Conservation (phyloP, 1,140 invertebrate species). For the Chrysomallon squamiferum region DNA sequence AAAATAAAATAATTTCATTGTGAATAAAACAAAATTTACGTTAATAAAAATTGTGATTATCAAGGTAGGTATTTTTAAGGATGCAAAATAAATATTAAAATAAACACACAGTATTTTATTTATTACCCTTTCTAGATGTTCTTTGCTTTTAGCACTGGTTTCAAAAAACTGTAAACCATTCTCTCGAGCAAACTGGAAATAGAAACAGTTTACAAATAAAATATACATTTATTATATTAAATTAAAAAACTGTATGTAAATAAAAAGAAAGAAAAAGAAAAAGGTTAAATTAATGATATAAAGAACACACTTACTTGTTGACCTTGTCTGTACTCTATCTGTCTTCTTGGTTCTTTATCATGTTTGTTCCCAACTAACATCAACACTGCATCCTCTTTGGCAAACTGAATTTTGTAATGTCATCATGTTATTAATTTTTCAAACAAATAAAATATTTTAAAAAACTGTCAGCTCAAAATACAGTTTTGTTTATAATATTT, state of each 20-base stretch:
- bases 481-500: too few species aligned
- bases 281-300: background rate
- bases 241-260: too few species aligned
- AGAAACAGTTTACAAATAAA: background rate
- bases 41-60: too few species aligned
- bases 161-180: slow-evolving; percentile 9
- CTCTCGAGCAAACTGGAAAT: slow-evolving; percentile 10
- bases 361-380: slow-evolving; percentile 12
- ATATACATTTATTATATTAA: too few species aligned
- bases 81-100: too few species aligned
- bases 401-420: slow-evolving; percentile 4
- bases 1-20: too few species aligned
- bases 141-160: slow-evolving; percentile 11
- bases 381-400: slow-evolving; percentile 12
- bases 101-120: too few species aligned
- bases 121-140: slow-evolving; percentile 11
- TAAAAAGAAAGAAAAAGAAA: background rate
- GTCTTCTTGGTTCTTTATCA: slow-evolving; percentile 5
- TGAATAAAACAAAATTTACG: too few species aligned
- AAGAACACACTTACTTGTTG: background rate
- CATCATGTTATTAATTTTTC: too few species aligned
- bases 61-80: too few species aligned
- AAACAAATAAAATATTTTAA: too few species aligned
- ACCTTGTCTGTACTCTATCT: background rate
- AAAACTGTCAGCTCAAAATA: too few species aligned